These are phyloP conservation scores for Drosophila parvula DNA, from an alignment of 1,140 invertebrate genomes.

Conservation along the genomic window DNA sequence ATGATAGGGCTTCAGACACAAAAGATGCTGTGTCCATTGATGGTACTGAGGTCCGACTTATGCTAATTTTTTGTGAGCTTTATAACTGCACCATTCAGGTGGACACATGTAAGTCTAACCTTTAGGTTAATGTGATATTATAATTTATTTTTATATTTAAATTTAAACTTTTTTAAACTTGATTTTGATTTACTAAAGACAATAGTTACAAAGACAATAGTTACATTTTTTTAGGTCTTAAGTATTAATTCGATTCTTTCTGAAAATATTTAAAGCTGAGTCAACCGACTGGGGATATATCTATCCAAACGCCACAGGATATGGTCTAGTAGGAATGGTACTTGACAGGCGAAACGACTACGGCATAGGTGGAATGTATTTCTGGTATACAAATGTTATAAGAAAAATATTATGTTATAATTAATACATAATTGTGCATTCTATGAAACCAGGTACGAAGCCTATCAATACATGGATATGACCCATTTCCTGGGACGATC, in stretches of 20 bases:
- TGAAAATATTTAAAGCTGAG: slow-evolving; percentile 25
- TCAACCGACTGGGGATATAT: slow-evolving; percentile 62
- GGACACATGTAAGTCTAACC: slow-evolving; percentile 56
- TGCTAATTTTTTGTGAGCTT: slow-evolving; percentile 63
- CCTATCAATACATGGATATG: slow-evolving; percentile 61
- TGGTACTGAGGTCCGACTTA: slow-evolving; percentile 65
- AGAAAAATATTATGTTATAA: background rate
- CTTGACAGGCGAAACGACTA: slow-evolving; percentile 57
- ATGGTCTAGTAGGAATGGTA: slow-evolving; percentile 65
- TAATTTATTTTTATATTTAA: too few species aligned
- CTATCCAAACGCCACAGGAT: slow-evolving; percentile 59
- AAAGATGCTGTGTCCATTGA: slow-evolving; percentile 45
- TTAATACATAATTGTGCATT: background rate
- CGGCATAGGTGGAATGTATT: slow-evolving; percentile 56
- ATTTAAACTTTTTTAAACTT: too few species aligned
- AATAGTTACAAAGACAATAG: too few species aligned
- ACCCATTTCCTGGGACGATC: slow-evolving; percentile 71
- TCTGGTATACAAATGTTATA: too few species aligned
- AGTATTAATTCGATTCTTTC: too few species aligned
- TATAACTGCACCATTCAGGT: slow-evolving; percentile 69
- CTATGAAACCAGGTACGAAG: slow-evolving; percentile 39
- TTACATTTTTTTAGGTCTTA: too few species aligned
- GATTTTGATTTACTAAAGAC: too few species aligned
- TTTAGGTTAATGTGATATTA: too few species aligned
- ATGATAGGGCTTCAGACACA: slow-evolving; percentile 39